These are phyloP conservation scores for Horisme vitalbata DNA, from an alignment of 2,888 invertebrate species.

Conservation along the genomic window DNA sequence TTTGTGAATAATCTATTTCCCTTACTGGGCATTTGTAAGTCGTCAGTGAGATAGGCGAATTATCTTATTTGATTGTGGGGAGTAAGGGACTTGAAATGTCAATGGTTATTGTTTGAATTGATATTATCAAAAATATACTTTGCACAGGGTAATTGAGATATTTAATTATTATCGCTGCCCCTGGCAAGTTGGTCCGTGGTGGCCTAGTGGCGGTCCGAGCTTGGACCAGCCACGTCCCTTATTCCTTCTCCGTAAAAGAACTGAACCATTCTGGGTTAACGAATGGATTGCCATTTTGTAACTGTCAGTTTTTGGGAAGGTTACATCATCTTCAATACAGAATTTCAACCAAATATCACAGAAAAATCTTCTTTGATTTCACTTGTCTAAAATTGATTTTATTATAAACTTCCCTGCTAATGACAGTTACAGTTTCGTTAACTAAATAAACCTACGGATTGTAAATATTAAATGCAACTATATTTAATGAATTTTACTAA, in stretches of 20 bases:
- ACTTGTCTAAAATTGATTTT: too few relatives aligned
- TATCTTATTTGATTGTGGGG: slow-evolving; percentile 59
- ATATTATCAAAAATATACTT: slow-evolving; percentile 71
- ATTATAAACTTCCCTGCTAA: slow-evolving; percentile 42
- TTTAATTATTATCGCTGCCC: slow-evolving; percentile 57
- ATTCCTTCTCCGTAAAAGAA: slow-evolving; percentile 72
- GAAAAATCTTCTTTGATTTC: not conserved
- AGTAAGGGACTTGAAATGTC: slow-evolving; percentile 75
- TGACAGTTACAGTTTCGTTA: slow-evolving; percentile 68
- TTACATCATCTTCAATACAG: not conserved
- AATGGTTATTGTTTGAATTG: slow-evolving; percentile 66
- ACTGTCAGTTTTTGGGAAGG: slow-evolving; percentile 66
- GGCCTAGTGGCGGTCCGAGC: slow-evolving; percentile 44
- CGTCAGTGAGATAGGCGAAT: slow-evolving; percentile 54
- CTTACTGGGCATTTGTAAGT: slow-evolving; percentile 31
- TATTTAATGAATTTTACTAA: slow-evolving; percentile 69
- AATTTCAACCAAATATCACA: not conserved
- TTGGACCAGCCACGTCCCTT: slow-evolving; percentile 78
- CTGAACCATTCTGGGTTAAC: slow-evolving; percentile 72
- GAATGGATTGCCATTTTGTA: slow-evolving; percentile 52
- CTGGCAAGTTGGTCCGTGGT: slow-evolving; percentile 43
- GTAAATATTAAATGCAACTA: slow-evolving; percentile 78
- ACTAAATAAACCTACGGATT: slow-evolving; percentile 59
- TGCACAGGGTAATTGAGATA: slow-evolving; percentile 78
- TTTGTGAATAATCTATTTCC: slow-evolving; percentile 52